Evolutionary conservation across 2,888 invertebrate species (phyloP).

Genomic region (Melanotus villosus): DNA sequence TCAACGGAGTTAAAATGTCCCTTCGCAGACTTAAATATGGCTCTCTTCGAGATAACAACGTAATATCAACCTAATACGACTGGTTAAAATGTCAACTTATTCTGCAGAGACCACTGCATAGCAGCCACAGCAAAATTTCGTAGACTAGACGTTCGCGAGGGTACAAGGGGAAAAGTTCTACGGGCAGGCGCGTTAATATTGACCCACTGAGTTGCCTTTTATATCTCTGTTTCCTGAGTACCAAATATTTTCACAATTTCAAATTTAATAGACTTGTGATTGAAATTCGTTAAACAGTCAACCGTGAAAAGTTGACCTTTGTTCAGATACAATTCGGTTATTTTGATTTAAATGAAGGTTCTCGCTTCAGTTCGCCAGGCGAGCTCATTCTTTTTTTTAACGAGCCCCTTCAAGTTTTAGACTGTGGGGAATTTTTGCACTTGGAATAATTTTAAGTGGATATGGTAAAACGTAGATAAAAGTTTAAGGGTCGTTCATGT

Average conservation of each 20-base stretch:
- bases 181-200: conserved; percentile 59
- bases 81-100: background rate
- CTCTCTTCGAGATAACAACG: conserved; percentile 3
- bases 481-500: too few species aligned
- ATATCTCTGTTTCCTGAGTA: conserved; percentile 41
- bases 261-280: conserved; percentile 39
- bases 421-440: too few species aligned
- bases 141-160: conserved; percentile 32
- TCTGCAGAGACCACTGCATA: conserved; percentile 19
- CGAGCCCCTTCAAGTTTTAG: too few species aligned
- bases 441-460: too few species aligned
- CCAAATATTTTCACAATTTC: conserved; percentile 45
- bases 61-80: conserved; percentile 5
- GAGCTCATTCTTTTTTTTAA: too few species aligned
- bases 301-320: conserved; percentile 10
- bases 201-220: conserved; percentile 50
- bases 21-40: too few species aligned
- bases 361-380: too few species aligned
- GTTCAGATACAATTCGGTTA: background rate
- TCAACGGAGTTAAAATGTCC: too few species aligned
- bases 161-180: conserved; percentile 33
- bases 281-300: conserved; percentile 27
- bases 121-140: conserved; percentile 7
- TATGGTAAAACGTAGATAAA: too few species aligned
- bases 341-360: background rate